Conservation (phyloP, 2,113 vertebrate species). For the Dasyurus viverrinus region DNA sequence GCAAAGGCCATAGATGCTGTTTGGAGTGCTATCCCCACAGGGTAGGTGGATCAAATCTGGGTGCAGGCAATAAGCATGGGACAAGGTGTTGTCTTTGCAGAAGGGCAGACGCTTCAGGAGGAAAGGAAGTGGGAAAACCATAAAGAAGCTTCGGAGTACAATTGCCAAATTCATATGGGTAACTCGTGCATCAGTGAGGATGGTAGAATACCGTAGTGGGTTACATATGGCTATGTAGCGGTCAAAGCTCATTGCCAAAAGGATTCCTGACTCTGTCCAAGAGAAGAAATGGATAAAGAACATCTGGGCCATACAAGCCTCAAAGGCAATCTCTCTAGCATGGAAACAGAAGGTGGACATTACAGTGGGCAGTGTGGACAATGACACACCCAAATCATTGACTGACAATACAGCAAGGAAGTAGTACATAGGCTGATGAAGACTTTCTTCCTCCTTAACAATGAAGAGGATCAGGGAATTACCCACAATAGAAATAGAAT, state of each 20-base stretch:
- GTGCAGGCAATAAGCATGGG: slow-evolving; percentile 72
- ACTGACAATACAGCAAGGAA: slow-evolving; percentile 71
- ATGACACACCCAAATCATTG: slow-evolving; percentile 71
- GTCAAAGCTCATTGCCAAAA: slow-evolving; percentile 65
- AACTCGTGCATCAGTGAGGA: slow-evolving; percentile 60
- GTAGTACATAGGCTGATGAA: slow-evolving; percentile 78
- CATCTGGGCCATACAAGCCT: slow-evolving; percentile 68
- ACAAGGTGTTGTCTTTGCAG: slow-evolving; percentile 58
- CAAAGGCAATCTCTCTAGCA: slow-evolving; percentile 63
- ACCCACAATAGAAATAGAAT: slow-evolving; percentile 56
- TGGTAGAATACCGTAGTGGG: slow-evolving; percentile 43
- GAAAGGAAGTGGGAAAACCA: slow-evolving; percentile 65
- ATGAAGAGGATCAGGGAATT: slow-evolving; percentile 65
- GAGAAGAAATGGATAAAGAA: slow-evolving; percentile 69
- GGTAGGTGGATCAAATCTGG: slow-evolving; percentile 64
- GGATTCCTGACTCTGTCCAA: slow-evolving; percentile 62
- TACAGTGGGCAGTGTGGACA: slow-evolving; percentile 62
- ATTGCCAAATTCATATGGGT: background rate
- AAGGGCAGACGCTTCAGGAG: slow-evolving; percentile 66
- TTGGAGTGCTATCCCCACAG: slow-evolving; percentile 54
- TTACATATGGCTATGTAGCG: slow-evolving; percentile 72
- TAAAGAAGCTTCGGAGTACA: slow-evolving; percentile 53
- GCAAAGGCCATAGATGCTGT: slow-evolving; percentile 55
- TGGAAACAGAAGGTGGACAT: slow-evolving; percentile 73
- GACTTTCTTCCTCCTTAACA: slow-evolving; percentile 60